These are phyloP conservation scores for Tetrapedia diversipes DNA, from an alignment of 2,888 invertebrate species.

Conservation along the genomic window DNA sequence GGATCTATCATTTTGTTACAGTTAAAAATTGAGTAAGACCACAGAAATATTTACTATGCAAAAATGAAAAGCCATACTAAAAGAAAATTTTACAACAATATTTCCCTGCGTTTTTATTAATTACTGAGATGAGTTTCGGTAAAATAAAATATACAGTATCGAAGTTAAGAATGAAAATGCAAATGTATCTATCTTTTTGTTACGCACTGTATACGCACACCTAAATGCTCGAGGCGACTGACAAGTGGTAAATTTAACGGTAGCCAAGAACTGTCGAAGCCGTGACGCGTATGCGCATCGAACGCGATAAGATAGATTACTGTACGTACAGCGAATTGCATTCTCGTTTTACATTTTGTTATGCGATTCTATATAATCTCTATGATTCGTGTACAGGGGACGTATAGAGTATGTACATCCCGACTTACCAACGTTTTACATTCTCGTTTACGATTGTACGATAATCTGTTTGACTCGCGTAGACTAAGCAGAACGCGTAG, in stretches of 20 bases:
- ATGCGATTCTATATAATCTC: neutral
- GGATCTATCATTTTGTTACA: no score
- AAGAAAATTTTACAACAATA: no score
- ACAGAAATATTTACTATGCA: no score
- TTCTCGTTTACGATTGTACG: conserved; percentile 1
- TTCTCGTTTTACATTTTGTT: conserved; percentile 40
- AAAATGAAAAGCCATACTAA: no score
- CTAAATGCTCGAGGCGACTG: neutral
- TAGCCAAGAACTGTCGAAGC: conserved; percentile 2
- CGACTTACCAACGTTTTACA: neutral
- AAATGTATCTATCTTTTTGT: no score
- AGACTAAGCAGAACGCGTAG: neutral
- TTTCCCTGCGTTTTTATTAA: no score
- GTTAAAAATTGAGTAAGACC: no score
- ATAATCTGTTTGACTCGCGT: neutral
- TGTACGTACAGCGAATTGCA: conserved; percentile 31
- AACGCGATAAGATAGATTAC: conserved; percentile 37
- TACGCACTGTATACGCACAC: neutral
- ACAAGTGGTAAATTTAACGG: conserved; percentile 24
- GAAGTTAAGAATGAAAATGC: no score
- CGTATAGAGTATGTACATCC: neutral
- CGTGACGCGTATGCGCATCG: conserved; percentile 10
- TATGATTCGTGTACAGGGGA: neutral
- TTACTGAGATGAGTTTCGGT: no score
- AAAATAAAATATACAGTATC: no score